phyloP scores from a whole-genome alignment of 2,113 vertebrate genomes.

The Coracopsis vasa region DNA sequence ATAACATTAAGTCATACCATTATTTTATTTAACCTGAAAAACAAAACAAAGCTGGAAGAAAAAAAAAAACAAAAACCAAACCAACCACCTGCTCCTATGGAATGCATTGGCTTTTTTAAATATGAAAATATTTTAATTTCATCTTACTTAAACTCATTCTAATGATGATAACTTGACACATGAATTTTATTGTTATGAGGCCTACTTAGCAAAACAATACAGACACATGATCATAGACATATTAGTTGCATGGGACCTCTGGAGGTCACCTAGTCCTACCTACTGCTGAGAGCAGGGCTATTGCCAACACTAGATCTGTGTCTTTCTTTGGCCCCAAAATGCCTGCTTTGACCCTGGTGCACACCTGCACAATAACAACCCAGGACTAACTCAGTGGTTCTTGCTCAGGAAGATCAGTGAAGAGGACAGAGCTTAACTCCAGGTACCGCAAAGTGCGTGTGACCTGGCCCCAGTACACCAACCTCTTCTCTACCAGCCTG shows the following conservation, averaged over 20 bases:
- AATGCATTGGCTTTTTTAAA: neutral
- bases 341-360: neutral
- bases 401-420: neutral
- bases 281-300: neutral
- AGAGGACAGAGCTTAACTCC: neutral
- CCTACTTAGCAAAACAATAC: neutral
- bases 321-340: neutral
- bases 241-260: neutral
- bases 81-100: neutral
- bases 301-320: neutral
- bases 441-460: neutral
- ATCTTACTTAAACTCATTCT: neutral
- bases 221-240: neutral
- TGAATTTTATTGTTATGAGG: neutral
- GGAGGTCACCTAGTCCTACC: neutral
- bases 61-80: neutral
- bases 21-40: neutral
- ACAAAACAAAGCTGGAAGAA: neutral
- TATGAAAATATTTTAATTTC: neutral
- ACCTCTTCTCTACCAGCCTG: neutral
- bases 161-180: neutral
- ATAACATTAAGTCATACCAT: neutral
- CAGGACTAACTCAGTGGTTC: neutral
- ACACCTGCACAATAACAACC: accelerated
- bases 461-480: neutral